Evolutionary conservation across 2,113 vertebrate genomes (phyloP).

Genomic region (Neotoma lepida): DNA sequence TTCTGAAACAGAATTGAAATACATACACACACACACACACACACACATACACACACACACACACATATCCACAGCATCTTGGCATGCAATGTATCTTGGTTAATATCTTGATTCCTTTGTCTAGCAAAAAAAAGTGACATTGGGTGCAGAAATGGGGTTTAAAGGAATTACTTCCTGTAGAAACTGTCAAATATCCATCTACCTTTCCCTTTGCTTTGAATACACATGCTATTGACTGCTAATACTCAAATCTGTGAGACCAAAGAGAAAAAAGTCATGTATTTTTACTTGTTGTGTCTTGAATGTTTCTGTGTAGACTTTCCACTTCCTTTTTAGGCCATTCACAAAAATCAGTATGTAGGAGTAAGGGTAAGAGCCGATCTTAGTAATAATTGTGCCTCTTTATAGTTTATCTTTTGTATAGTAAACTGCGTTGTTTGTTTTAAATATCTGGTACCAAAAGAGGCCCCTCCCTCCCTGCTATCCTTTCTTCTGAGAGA

Average conservation of each 20-base stretch:
- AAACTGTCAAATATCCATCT: not conserved
- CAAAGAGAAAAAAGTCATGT: not conserved
- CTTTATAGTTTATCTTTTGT: constrained; percentile 44
- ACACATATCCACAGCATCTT: not conserved
- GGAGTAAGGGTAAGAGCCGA: constrained; percentile 1
- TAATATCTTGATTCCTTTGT: not conserved
- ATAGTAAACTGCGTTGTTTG: constrained; percentile 2
- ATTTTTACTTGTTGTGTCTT: not conserved
- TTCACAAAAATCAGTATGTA: not conserved
- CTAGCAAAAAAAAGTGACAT: not conserved
- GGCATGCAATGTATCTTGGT: not conserved
- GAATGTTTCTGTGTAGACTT: not conserved
- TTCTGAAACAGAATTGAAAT: not conserved
- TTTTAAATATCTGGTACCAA: not conserved
- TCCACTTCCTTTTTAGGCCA: not conserved
- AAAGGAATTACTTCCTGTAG: not conserved
- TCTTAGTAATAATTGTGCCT: not conserved
- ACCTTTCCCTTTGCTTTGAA: not conserved
- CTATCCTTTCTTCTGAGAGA: not conserved
- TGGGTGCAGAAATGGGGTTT: not conserved
- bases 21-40: not conserved
- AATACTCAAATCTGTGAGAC: not conserved
- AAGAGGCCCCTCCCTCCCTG: not conserved
- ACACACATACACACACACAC: not conserved
- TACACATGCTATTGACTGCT: not conserved